Evolutionary conservation across 2,113 vertebrate genomes (phyloP), one percentile per base, ranked within the genome.

Genomic region (Festucalex cinctus): DNA sequence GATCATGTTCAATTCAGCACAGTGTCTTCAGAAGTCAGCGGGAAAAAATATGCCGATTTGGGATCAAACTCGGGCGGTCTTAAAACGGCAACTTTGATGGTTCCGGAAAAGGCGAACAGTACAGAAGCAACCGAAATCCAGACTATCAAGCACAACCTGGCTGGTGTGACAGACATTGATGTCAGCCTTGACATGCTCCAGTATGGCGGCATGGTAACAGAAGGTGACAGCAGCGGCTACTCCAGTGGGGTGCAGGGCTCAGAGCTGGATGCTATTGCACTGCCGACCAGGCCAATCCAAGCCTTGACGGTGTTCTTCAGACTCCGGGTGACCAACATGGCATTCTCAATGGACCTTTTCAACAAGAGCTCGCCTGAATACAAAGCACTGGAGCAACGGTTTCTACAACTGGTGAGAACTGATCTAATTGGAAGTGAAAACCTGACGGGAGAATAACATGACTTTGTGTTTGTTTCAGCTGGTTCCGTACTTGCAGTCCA

Each of bases 351-450:
- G 68, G 92, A 96, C 73, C 86, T 99, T 8, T 97, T 99, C 78
- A 99, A 98, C 88, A 98, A 95, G 86, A 96, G 94, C 79, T 99
- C 96, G 0, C 80, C 93, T 22, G 95, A 98, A 73, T 99, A 98
- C 86, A 97, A 95, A 79, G 89, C 92, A 0, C 78, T 99, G 81
- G 96, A 99, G 72, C 95, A 96, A 66, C 90, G 90, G n/a, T 98
- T 99, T 84, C 69, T 94, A 24, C 92, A 95, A 57, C 87, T 99
- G 93, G 96, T 98, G 89, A 93, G 93, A 80, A 64, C 35, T 71
- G 28, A 36, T n/a, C 64, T 53, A 53, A 44, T 20, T 6, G 0
- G 5, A 2, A 43, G 5, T 41, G 26, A 9, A 59, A 44, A 6
- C 24, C 19, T 22, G 0, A 4, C 44, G 7, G 10, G 12, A 49